A percentile compares a stretch with the other conserved stretches of the same genome.
Conservation (phyloP, 2,888 invertebrate species). For the Phalangium opilio region DNA sequence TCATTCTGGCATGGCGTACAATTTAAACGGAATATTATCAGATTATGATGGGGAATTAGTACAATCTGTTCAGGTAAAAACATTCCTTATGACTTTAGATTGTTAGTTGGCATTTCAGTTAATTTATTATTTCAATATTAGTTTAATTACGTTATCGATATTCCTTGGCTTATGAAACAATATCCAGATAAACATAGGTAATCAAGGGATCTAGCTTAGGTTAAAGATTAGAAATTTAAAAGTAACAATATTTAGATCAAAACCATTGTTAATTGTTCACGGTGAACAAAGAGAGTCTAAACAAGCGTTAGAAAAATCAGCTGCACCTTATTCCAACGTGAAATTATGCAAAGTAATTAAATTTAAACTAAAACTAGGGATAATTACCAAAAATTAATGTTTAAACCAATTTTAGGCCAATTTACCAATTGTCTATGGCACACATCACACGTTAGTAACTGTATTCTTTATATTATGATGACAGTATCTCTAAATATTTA, state of each 20-base stretch:
- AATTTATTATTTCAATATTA: too few relatives aligned
- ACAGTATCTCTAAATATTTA: background rate
- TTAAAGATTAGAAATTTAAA: background rate
- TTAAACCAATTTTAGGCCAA: constrained; percentile 45
- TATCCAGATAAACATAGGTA: constrained; percentile 56
- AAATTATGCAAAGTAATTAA: constrained; percentile 28
- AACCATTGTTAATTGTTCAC: constrained; percentile 52
- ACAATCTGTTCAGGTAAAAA: too few relatives aligned
- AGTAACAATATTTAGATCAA: constrained; percentile 34
- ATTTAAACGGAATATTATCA: too few relatives aligned
- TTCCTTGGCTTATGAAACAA: constrained; percentile 73
- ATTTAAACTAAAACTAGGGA: background rate
- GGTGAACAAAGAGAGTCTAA: constrained; percentile 46
- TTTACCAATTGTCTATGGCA: constrained; percentile 63
- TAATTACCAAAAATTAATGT: too few relatives aligned
- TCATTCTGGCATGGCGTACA: too few relatives aligned
- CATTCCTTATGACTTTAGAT: too few relatives aligned
- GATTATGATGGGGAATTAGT: too few relatives aligned
- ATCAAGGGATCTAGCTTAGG: constrained; percentile 28
- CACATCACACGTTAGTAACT: constrained; percentile 62
- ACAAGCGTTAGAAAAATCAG: constrained; percentile 37
- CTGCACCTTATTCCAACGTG: constrained; percentile 25
- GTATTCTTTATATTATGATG: too few relatives aligned
- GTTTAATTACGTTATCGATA: constrained; percentile 83
- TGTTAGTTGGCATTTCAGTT: too few relatives aligned